Percentiles rank a stretch among this genome's conserved stretches.
Conservation (phyloP, 1,140 invertebrate genomes). For the Aplysia californica region DNA sequence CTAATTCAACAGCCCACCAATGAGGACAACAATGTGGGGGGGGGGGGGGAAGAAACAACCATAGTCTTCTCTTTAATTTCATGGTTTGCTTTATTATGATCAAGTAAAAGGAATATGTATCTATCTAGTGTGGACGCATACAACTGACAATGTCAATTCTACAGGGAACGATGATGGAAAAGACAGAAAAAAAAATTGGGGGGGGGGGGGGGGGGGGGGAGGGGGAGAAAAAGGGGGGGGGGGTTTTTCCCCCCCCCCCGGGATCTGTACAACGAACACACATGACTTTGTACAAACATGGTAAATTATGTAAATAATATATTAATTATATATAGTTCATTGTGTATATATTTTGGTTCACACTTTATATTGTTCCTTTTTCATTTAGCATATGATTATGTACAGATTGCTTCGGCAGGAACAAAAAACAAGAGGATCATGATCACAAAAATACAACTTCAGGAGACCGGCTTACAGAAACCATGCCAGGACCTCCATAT, state of each 20-base stretch:
- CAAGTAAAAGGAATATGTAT: neutral
- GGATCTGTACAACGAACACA: constrained; percentile 1
- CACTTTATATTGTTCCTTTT: neutral
- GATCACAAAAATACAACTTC: neutral
- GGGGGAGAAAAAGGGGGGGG: neutral
- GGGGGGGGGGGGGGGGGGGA: neutral
- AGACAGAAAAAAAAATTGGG: neutral
- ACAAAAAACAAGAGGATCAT: neutral
- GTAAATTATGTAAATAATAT: neutral
- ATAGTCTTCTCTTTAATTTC: neutral
- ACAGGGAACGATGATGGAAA: neutral
- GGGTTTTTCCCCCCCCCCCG: too few species aligned
- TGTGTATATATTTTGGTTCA: neutral
- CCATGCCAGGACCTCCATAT: too few species aligned
- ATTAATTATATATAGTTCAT: neutral
- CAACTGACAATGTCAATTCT: neutral
- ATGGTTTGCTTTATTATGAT: neutral
- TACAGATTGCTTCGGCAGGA: neutral
- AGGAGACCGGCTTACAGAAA: too few species aligned
- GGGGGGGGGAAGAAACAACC: neutral
- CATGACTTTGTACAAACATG: neutral
- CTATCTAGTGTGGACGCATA: constrained; percentile 4
- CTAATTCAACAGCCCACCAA: neutral
- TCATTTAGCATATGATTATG: neutral
- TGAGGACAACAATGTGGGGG: neutral